Conservation (phyloP, 1,140 invertebrate species). For the Hylaeus volcanicus region DNA sequence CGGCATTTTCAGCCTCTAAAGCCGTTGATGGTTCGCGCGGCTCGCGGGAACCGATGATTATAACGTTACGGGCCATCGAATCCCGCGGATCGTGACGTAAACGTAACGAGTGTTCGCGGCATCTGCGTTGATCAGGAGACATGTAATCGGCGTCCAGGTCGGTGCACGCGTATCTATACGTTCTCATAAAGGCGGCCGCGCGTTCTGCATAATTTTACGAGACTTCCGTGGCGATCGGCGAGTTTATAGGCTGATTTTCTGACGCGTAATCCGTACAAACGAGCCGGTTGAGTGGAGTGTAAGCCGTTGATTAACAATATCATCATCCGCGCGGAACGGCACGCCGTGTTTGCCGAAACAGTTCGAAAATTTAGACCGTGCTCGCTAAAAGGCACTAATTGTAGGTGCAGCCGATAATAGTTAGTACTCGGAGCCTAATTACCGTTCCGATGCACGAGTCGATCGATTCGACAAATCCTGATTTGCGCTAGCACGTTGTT, state of each 20-base stretch:
- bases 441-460: conserved; percentile 16
- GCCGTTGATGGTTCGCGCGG: background rate
- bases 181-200: conserved; percentile 7
- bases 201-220: conserved; percentile 50
- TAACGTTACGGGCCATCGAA: background rate
- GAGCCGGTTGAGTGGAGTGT: conserved; percentile 43
- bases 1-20: background rate
- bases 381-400: conserved; percentile 69
- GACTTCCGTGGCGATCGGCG: conserved; percentile 10
- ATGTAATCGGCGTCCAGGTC: conserved; percentile 9
- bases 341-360: conserved; percentile 63
- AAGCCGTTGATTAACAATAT: conserved; percentile 57
- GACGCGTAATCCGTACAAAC: conserved; percentile 48
- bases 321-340: conserved; percentile 49
- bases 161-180: background rate
- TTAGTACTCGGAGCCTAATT: conserved; percentile 46
- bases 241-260: conserved; percentile 47
- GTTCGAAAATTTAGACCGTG: conserved; percentile 65
- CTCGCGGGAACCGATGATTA: background rate
- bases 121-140: conserved; percentile 31
- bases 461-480: conserved; percentile 43
- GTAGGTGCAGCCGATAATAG: conserved; percentile 56
- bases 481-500: conserved; percentile 13
- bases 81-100: background rate
- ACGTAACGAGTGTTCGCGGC: background rate